Conservation (phyloP, 2,113 vertebrate species). For the Atherinomorus stipes region DNA sequence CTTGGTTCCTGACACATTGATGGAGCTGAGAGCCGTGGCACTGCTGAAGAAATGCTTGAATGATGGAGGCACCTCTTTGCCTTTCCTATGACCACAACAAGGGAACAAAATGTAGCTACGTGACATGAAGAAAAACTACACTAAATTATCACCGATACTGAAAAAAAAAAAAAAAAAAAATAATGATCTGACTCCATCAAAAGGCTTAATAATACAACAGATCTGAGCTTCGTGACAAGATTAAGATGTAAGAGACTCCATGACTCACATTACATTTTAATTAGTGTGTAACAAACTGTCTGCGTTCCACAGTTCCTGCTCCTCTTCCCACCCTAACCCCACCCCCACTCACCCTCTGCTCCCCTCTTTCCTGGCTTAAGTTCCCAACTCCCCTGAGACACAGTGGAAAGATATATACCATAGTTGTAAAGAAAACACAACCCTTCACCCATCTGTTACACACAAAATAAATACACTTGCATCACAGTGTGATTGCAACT, state of each 20-base stretch:
- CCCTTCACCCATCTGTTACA: slow-evolving; percentile 55
- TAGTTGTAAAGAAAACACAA: slow-evolving; percentile 16
- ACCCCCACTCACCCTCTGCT: not conserved
- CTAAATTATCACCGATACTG: not conserved
- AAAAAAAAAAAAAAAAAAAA: not conserved
- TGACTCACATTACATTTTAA: slow-evolving; percentile 14
- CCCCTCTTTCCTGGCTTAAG: slow-evolving; percentile 25
- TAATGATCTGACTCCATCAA: not conserved
- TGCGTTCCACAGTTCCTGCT: not conserved
- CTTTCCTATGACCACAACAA: slow-evolving; percentile 85
- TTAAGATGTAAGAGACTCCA: slow-evolving; percentile 6
- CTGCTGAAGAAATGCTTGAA: slow-evolving; percentile 99
- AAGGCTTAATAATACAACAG: not conserved
- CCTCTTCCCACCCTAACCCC: not conserved
- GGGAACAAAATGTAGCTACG: not conserved
- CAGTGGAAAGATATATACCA: slow-evolving; percentile 43
- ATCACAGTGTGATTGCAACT: not conserved
- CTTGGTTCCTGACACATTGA: slow-evolving; percentile 96
- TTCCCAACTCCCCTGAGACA: slow-evolving; percentile 42
- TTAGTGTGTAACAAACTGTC: not conserved
- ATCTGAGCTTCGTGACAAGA: not conserved
- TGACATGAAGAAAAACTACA: not conserved
- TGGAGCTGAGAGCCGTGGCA: slow-evolving; percentile 88
- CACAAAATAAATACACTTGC: not conserved
- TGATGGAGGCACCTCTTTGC: slow-evolving; percentile 93